Evolutionary conservation across 2,888 invertebrate genomes (phyloP).

Genomic region (Eurytoma californica): DNA sequence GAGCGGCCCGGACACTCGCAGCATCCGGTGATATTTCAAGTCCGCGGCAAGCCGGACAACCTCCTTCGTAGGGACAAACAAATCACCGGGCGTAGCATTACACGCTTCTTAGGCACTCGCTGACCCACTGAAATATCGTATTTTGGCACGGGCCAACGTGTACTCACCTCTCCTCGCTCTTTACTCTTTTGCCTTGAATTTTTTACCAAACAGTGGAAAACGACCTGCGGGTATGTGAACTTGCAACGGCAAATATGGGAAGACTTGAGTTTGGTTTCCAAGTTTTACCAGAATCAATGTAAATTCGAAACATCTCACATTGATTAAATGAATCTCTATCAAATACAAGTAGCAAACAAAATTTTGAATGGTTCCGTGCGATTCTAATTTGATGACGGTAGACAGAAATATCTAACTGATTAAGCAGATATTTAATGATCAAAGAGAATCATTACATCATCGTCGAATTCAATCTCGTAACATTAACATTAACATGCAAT

Average conservation of each 20-base stretch:
- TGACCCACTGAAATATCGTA: slow-evolving; percentile 68
- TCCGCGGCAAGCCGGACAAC: slow-evolving; percentile 42
- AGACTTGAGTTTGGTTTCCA: background rate
- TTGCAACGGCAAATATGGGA: no score
- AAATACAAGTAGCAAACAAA: background rate
- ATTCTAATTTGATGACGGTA: no score
- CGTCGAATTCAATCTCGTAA: background rate
- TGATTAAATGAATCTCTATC: background rate
- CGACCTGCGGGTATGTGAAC: background rate
- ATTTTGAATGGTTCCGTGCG: background rate
- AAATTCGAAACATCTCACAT: background rate
- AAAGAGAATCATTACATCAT: slow-evolving; percentile 29
- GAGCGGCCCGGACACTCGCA: slow-evolving; percentile 55
- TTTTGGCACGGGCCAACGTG: slow-evolving; percentile 63
- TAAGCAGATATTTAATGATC: background rate
- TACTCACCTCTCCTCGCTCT: background rate
- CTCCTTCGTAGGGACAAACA: slow-evolving; percentile 65
- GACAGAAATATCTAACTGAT: no score
- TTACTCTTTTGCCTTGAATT: background rate
- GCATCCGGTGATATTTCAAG: slow-evolving; percentile 70
- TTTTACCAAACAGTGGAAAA: slow-evolving; percentile 6
- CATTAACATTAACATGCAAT: slow-evolving; percentile 28
- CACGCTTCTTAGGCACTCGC: slow-evolving; percentile 67
- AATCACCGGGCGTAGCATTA: slow-evolving; percentile 70
- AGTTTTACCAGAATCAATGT: background rate